Base-by-base conservation (phyloP, 2,888 invertebrate species). In the Euplexia lucipara region DNA sequence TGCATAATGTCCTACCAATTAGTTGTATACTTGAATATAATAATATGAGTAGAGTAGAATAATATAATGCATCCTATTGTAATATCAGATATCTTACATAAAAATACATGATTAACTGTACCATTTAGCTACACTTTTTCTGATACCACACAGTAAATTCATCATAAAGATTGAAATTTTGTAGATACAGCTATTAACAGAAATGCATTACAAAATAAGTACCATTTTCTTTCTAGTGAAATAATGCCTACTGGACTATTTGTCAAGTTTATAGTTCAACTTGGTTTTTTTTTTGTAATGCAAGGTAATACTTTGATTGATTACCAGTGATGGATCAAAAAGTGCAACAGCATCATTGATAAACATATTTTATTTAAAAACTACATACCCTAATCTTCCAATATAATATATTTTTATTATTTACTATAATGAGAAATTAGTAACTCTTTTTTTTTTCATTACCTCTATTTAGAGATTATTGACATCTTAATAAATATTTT, bases 61-160 rank as follows among this genome's bases (percentile, higher is more conserved):
- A 42, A 22, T 56, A 41, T n/a, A 32, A 18, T 54, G 10, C 20
- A 26, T 42, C 52, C 9, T 47, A 30, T 35, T 26, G 26, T 34
- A 57, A 52, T 70, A 54, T 35, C 12, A 51, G 49, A 54, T 42
- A 71, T 67, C 61, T 67, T 70, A 64, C 39, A 57, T 14, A 1
- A 47, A 45, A 54, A 70, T 49, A 53, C 26, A 56, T 56, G 39
- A 39, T 56, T 56, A 39, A 45, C 35, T 22, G 58, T 51, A 49
- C 22, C 20, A 53, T 5, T 16, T 42, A 62, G 63, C 32, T 26
- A 22, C 57, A 34, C 37, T 22, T 14, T 45, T 22, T 10, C 30
- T 20, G 20, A 61, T 44, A 32, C 37, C 16, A 45, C 30, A 45
- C n/a, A n/a, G n/a, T n/a, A n/a, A n/a, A 10, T 57, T 34, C 22